Conservation (phyloP, 2,797 vertebrate genomes). For the Huso huso region DNA sequence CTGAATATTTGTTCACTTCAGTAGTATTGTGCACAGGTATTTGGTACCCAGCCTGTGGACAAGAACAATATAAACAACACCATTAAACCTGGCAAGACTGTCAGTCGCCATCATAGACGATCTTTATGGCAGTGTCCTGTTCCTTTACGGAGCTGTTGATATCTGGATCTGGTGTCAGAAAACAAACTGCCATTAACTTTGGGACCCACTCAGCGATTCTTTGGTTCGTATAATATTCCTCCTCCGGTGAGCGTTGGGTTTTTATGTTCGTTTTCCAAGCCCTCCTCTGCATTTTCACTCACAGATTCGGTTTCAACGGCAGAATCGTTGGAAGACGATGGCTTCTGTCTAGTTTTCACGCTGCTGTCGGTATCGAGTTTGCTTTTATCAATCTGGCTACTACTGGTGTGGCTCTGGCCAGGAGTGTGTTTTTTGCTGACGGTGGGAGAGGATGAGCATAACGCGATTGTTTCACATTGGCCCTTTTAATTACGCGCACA, state of each 20-base stretch:
- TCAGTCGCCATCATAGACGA: constrained; percentile 49
- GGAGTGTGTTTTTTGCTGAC: constrained; percentile 21
- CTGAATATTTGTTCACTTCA: not conserved
- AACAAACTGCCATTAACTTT: constrained; percentile 56
- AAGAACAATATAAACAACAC: not conserved
- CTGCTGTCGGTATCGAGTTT: constrained; percentile 16
- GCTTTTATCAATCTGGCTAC: too few species aligned
- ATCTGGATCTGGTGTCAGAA: constrained; percentile 24
- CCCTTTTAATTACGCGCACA: constrained; percentile 14
- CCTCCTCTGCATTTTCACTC: constrained; percentile 28
- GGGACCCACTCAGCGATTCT: constrained; percentile 58
- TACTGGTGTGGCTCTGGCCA: constrained; percentile 16
- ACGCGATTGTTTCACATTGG: not conserved
- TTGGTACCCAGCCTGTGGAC: not conserved
- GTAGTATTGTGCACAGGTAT: not conserved
- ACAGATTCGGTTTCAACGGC: constrained; percentile 44
- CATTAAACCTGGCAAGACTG: not conserved
- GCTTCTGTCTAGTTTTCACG: constrained; percentile 22
- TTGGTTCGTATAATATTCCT: constrained; percentile 52
- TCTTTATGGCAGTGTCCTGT: constrained; percentile 55
- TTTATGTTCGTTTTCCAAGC: constrained; percentile 4
- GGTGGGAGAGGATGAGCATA: not conserved
- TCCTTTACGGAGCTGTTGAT: constrained; percentile 35
- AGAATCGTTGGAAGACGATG: constrained; percentile 35
- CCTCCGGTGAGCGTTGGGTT: constrained; percentile 17